Percentiles rank a stretch among this genome's conserved stretches.
Evolutionary conservation across 2,113 vertebrate genomes (phyloP).

Genomic region (Engystomops pustulosus): DNA sequence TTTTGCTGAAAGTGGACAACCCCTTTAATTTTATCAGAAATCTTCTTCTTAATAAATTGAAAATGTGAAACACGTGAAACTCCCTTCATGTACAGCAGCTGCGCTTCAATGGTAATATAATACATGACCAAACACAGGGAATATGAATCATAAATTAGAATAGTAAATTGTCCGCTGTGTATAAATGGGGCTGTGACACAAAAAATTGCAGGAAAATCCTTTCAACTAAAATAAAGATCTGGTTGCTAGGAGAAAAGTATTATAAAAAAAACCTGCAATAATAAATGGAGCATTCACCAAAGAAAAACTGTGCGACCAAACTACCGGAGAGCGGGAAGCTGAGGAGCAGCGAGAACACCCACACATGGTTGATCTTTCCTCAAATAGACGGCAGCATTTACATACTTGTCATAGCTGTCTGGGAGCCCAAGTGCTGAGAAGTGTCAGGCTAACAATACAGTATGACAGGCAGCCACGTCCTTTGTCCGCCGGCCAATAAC

Average conservation of each 20-base stretch:
- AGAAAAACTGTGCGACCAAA: constrained; percentile 5
- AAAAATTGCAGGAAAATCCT: neutral
- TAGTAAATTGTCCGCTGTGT: neutral
- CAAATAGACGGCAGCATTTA: constrained; percentile 35
- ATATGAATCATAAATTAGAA: neutral
- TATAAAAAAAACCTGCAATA: constrained; percentile 34
- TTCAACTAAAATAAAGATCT: neutral
- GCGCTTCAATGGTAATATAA: neutral
- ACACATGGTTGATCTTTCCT: constrained; percentile 44
- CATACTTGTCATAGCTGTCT: constrained; percentile 44
- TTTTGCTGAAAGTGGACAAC: no score
- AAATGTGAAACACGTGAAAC: no score
- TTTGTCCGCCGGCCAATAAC: neutral
- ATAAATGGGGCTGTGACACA: neutral
- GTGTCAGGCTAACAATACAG: constrained; percentile 27
- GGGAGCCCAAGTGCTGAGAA: constrained; percentile 16
- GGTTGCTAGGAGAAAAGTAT: constrained; percentile 33
- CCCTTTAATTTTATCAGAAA: no score
- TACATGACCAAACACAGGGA: neutral
- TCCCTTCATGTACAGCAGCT: neutral
- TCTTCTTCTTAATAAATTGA: no score
- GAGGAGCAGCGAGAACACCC: neutral
- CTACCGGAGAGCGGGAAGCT: neutral
- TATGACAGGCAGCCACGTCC: constrained; percentile 11
- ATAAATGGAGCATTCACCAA: neutral